These are phyloP conservation scores for Parauchenoglanis ngamensis DNA, from an alignment of 2,797 vertebrate species.

Conservation along the genomic window DNA sequence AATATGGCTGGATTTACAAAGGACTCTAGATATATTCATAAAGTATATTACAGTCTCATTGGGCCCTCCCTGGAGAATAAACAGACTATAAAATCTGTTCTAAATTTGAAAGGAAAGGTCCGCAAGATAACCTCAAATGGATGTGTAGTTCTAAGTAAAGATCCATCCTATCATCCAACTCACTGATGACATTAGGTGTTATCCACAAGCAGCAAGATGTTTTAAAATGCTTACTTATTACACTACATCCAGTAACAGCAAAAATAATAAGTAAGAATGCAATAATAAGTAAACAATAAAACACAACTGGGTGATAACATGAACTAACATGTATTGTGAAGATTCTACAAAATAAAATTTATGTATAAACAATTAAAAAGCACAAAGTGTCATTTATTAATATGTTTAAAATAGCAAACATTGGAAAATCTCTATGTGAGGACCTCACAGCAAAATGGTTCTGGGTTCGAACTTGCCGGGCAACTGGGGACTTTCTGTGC, in stretches of 20 bases:
- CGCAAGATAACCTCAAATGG: background rate
- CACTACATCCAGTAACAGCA: background rate
- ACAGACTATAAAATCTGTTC: conserved; percentile 1
- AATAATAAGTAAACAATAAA: background rate
- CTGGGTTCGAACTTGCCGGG: no score
- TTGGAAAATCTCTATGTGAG: background rate
- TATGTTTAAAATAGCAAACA: background rate
- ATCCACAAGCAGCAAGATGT: background rate
- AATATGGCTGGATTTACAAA: conserved; percentile 33
- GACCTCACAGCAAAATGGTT: no score
- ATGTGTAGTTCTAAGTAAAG: background rate
- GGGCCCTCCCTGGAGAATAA: background rate
- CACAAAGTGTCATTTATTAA: background rate
- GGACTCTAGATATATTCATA: background rate
- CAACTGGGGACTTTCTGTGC: no score
- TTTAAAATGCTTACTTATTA: background rate
- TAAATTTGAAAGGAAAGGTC: background rate
- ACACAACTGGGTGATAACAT: background rate
- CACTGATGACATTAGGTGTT: background rate
- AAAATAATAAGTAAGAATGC: background rate
- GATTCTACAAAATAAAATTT: background rate
- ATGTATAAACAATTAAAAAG: background rate
- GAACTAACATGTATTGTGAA: background rate
- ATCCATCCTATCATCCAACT: background rate
- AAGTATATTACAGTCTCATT: background rate